Evolutionary conservation across 2,888 invertebrate species (phyloP), one percentile per base, ranked within the genome.

Genomic region (Troides helena): DNA sequence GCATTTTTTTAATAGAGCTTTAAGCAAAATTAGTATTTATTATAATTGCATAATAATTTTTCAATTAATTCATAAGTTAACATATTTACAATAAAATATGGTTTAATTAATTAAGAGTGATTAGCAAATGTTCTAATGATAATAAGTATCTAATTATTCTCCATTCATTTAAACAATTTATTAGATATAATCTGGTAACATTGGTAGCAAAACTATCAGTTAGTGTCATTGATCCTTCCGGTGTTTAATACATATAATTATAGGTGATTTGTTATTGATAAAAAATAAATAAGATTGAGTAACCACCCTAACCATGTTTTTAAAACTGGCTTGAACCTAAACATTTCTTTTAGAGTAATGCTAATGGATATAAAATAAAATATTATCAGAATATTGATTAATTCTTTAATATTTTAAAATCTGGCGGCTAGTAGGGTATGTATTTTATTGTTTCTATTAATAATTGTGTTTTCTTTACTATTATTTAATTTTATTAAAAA

Each of bases 391-490:
- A 53, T 36, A 53, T 59, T 59, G 18, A 21, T 60, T 12, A 53
- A 60, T 66, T 60, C 17, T n/a, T 65, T 17, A 17, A 0, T 30
- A 30, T 65, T 60, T 66, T 60, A 66, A 53, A 66, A 53, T 61
- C 10, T 50, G 18, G 50, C 50, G 50, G 36, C 21, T 53, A 50
- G 50, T 50, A 50, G 2, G 14, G 50, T 50, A 50, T 14, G 50
- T 50, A 50, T 50, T 17, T 46, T 50, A 18, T 10, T 39, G 39
- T 39, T 39, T 18, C 50, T 50, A 14, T 50, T 18, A 50, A 17
- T 50, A 50, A 50, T 50, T 50, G 14, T 50, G 50, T 18, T 50
- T 4, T 50, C 14, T 3, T 1, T 18, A 50, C 2, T 0, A 14
- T 50, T 50, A 50, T 18, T 12, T 50, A 50, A 50, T 50, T 14